phyloP scores from a whole-genome alignment of 2,888 invertebrate species.

The Blastobasis adustella region DNA sequence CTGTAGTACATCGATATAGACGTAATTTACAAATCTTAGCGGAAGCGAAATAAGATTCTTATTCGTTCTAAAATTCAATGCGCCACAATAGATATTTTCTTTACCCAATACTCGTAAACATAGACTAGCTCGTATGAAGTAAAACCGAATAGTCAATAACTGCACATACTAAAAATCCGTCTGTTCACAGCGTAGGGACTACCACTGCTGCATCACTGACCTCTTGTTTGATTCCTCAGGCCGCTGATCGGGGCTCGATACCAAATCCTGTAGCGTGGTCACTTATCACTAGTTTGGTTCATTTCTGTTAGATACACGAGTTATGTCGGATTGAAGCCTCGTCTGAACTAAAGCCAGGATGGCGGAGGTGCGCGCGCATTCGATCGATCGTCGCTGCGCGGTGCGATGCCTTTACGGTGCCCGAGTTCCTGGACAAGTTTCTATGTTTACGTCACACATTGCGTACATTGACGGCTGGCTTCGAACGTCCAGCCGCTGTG shows the following conservation, averaged over 20 bases:
- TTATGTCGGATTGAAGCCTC: conserved; percentile 48
- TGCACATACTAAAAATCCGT: too few species aligned
- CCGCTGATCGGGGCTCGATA: conserved; percentile 21
- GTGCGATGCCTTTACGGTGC: conserved; percentile 43
- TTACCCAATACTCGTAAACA: too few species aligned
- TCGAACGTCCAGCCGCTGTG: conserved; percentile 35
- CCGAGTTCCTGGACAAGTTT: conserved; percentile 44
- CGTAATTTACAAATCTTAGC: too few species aligned
- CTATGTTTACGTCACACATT: conserved; percentile 67
- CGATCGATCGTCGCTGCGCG: conserved; percentile 68
- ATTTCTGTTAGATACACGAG: conserved; percentile 62
- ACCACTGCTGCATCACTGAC: conserved; percentile 27
- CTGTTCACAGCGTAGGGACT: too few species aligned
- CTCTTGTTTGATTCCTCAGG: conserved; percentile 27
- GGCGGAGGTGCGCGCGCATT: conserved; percentile 64
- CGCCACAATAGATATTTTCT: too few species aligned
- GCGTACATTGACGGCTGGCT: conserved; percentile 63
- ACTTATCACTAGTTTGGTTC: conserved; percentile 62
- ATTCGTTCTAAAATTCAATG: too few species aligned
- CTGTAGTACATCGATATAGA: too few species aligned
- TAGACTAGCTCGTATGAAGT: too few species aligned
- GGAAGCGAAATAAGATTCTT: too few species aligned
- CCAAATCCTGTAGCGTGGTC: conserved; percentile 36
- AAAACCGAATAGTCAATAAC: too few species aligned
- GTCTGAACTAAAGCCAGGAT: conserved; percentile 49